These are phyloP conservation scores for Hydropsyche betteni DNA, from an alignment of 2,888 invertebrate species.

Conservation along the genomic window DNA sequence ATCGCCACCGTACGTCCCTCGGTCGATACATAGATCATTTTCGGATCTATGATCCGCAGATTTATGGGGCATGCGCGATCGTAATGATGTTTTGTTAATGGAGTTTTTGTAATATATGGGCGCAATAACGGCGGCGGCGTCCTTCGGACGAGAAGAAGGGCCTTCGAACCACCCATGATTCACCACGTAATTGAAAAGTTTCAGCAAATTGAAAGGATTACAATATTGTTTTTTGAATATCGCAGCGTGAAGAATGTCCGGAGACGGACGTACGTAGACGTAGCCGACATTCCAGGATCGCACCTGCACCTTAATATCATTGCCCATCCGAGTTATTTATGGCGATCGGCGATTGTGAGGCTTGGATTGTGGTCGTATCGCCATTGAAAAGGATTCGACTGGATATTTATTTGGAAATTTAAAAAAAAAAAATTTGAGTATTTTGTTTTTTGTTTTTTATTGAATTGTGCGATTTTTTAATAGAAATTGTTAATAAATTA, in stretches of 20 bases:
- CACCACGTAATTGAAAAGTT: no score
- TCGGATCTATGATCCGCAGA: conserved; percentile 52
- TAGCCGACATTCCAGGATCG: conserved; percentile 35
- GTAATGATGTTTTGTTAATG: conserved; percentile 52
- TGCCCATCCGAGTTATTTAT: conserved; percentile 40
- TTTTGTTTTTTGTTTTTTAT: no score
- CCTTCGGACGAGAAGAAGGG: not conserved
- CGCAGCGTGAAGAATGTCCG: not conserved
- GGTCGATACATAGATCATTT: conserved; percentile 50
- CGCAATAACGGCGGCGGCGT: conserved; percentile 45
- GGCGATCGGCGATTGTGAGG: conserved; percentile 35
- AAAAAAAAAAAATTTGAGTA: no score
- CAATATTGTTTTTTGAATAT: no score
- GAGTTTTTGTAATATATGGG: conserved; percentile 52
- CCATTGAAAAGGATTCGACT: no score
- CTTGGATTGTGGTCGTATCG: not conserved
- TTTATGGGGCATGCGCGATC: conserved; percentile 52
- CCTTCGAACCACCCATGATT: not conserved
- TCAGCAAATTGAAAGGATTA: no score
- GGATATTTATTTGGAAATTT: no score
- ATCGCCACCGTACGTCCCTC: conserved; percentile 25
- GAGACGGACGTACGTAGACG: conserved; percentile 4
- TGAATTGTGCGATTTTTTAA: no score
- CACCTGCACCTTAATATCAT: conserved; percentile 42
- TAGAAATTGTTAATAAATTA: no score